These are phyloP conservation scores for Drosophila mulleri DNA, from an alignment of 2,888 invertebrate species.

Conservation along the genomic window DNA sequence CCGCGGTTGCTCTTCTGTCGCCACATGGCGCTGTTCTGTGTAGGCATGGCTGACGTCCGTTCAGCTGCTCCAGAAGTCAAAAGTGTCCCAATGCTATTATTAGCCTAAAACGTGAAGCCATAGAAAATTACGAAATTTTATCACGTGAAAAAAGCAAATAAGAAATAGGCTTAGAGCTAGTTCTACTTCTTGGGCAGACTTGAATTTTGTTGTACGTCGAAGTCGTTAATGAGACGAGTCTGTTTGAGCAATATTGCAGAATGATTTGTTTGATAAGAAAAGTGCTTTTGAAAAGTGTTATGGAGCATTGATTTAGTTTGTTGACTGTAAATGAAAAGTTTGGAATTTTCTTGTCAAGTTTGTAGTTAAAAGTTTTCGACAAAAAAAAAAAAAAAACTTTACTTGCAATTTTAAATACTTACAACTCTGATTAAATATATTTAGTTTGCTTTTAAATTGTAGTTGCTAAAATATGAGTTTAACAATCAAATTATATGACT, in stretches of 20 bases:
- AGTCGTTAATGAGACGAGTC: neutral
- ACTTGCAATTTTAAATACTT: too few relatives aligned
- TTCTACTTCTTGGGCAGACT: neutral
- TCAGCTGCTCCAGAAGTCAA: neutral
- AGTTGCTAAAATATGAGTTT: neutral
- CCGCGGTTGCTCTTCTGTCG: constrained; percentile 70
- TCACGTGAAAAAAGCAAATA: neutral
- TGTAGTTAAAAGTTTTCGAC: too few relatives aligned
- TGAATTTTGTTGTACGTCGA: neutral
- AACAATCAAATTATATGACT: neutral
- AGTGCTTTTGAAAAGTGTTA: too few relatives aligned
- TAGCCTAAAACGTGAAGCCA: constrained; percentile 27
- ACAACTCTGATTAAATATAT: too few relatives aligned
- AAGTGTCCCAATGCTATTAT: constrained; percentile 9
- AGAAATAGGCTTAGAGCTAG: neutral
- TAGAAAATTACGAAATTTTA: constrained; percentile 26
- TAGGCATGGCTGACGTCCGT: constrained; percentile 70
- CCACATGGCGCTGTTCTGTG: constrained; percentile 70
- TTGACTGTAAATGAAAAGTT: neutral
- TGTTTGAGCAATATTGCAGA: neutral
- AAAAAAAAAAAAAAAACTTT: too few relatives aligned
- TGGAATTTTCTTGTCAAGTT: too few relatives aligned
- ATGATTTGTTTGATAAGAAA: neutral
- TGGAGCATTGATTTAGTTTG: neutral
- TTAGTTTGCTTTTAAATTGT: too few relatives aligned